Base-by-base conservation (phyloP, 1,140 invertebrate species). In the Heliconius himera region DNA sequence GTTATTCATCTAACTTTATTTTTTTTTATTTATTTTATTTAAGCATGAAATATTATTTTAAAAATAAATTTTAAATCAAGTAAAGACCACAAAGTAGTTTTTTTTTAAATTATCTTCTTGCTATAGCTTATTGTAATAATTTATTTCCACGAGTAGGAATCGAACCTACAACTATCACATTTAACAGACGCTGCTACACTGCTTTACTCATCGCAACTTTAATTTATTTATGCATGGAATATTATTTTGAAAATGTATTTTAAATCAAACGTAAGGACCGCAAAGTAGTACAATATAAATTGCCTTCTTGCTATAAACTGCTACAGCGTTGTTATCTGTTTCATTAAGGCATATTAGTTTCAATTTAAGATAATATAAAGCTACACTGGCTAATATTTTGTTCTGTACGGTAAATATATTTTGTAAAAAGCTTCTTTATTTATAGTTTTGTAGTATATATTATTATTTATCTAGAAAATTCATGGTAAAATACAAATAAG, bases 361-460 rank as follows among this genome's bases (percentile, higher is more conserved):
- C 60, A 66, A 66, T 66, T 66, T 66, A 29, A 66, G 60, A 66
- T 66, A 66, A 66, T 66, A 29, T 66, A 26, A 66, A 66, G 26
- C 16, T 26, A 66, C 60, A 66, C 60, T 66, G 60, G 26, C 22
- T 26, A 26, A 60, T 11, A 11, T 3, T 60, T 60, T 60, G 54
- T 22, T 60, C 54, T 60, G n/a, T 22, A 60, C 0, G 3, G 9
- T 3, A 60, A 22, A 60, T 9, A 22, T 13, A 60, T 60, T 60
- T 22, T n/a, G 2, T 11, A 60, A 22, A 26, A 22, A 60, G 20
- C 9, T 60, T 22, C 13, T 60, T 60, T 20, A 51, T 8, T 20
- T 51, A 46, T 46, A 46, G 41, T 46, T 46, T 46, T 46, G 41
- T 11, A 20, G 16, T 54, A 6, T 18, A 54, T 54, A 54, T 36